Conservation (phyloP, 1,140 invertebrate species). For the Penaeus indicus region DNA sequence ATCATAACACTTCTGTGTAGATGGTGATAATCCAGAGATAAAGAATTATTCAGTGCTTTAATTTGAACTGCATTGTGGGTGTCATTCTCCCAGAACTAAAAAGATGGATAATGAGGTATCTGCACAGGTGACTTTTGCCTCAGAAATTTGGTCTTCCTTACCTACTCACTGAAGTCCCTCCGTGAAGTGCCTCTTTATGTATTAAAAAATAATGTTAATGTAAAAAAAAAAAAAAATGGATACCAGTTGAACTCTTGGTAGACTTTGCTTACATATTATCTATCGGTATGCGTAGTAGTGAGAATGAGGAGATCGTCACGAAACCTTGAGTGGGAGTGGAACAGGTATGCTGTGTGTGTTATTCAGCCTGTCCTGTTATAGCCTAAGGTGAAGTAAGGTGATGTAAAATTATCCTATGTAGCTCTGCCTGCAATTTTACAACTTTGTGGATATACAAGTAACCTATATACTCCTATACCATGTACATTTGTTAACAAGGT, state of each 20-base stretch:
- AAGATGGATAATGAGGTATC: slow-evolving; percentile 34
- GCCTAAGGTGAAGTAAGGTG: no score
- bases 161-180: slow-evolving; percentile 53
- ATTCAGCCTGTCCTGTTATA: slow-evolving; percentile 11
- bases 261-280: no score
- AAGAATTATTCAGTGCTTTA: slow-evolving; percentile 58
- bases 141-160: slow-evolving; percentile 56
- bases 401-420: no score
- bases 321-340: no score
- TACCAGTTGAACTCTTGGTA: no score
- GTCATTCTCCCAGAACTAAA: slow-evolving; percentile 36
- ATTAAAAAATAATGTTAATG: slow-evolving; percentile 15
- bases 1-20: not conserved
- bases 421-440: no score
- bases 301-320: no score
- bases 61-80: slow-evolving; percentile 55
- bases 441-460: no score
- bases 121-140: slow-evolving; percentile 46
- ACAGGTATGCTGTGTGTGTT: not conserved
- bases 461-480: no score
- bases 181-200: slow-evolving; percentile 57
- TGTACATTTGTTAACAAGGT: no score
- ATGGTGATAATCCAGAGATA: slow-evolving; percentile 39
- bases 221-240: not conserved
- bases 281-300: no score